These are phyloP conservation scores for Eupsilia transversa DNA, from an alignment of 2,888 invertebrate species.

Conservation along the genomic window DNA sequence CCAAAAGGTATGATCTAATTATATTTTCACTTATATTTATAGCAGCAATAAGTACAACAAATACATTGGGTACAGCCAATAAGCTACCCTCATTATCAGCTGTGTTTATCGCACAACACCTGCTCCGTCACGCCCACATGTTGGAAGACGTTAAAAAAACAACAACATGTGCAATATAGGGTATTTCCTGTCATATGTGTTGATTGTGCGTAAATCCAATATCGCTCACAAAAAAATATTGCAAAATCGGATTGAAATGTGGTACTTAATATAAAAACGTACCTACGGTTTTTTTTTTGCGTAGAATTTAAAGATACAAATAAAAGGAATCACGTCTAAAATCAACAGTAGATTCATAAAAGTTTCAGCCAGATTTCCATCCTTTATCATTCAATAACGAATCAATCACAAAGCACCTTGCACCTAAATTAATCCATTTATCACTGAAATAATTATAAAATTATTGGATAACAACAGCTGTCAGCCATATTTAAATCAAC, in stretches of 20 bases:
- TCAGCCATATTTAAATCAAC: conserved; percentile 45
- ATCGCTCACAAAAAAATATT: neutral
- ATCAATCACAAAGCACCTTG: conserved; percentile 5
- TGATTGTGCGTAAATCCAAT: conserved; percentile 11
- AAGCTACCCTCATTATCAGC: conserved; percentile 55
- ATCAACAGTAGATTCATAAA: conserved; percentile 7
- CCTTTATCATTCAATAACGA: neutral
- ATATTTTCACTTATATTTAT: conserved; percentile 10
- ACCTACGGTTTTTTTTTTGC: neutral
- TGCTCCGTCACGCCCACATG: conserved; percentile 44
- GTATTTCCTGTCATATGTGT: conserved; percentile 60
- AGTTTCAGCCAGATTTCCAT: neutral
- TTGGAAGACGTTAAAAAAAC: conserved; percentile 61
- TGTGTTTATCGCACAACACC: conserved; percentile 61
- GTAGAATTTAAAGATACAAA: neutral
- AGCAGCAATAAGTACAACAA: conserved; percentile 16
- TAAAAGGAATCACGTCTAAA: conserved; percentile 3
- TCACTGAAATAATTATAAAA: conserved; percentile 31
- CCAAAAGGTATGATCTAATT: neutral
- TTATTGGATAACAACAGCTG: conserved; percentile 41
- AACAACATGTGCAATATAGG: conserved; percentile 62
- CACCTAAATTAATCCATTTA: conserved; percentile 29
- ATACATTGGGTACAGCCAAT: conserved; percentile 32
- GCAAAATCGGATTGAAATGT: too few relatives aligned
- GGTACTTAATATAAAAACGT: too few relatives aligned